Percentiles rank a stretch among this genome's conserved stretches.
Evolutionary conservation across 2,888 invertebrate species (phyloP).

Genomic region (Myopa tessellatipennis): DNA sequence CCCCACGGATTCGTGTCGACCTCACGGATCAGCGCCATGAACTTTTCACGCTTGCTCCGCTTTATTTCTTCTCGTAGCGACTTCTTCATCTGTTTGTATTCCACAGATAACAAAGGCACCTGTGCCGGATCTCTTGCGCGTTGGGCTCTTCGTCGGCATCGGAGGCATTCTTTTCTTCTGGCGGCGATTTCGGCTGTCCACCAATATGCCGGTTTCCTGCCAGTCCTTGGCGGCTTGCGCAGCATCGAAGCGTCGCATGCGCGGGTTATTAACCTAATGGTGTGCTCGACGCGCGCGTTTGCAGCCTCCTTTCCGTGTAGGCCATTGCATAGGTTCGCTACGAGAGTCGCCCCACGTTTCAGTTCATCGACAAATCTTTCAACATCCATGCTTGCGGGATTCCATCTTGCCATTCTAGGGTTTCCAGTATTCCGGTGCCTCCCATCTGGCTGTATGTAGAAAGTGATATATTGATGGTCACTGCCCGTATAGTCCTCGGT

Average conservation of each 20-base stretch:
- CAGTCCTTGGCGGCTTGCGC: neutral
- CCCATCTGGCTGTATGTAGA: neutral
- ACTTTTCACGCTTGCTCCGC: no score
- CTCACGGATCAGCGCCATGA: neutral
- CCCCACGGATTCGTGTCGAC: neutral
- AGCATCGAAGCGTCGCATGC: neutral
- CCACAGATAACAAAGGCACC: no score
- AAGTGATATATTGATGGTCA: neutral
- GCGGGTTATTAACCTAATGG: neutral
- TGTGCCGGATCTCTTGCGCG: neutral
- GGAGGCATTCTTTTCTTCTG: neutral
- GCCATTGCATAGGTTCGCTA: neutral
- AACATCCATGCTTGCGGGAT: neutral
- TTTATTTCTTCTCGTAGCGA: no score
- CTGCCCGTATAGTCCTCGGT: neutral
- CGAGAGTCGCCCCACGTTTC: neutral
- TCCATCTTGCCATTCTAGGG: neutral
- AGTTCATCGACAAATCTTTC: neutral
- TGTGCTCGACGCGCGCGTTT: neutral
- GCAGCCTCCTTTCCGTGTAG: neutral
- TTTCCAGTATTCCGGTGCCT: neutral
- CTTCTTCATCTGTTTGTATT: no score
- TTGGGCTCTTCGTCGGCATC: neutral
- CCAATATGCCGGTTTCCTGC: neutral
- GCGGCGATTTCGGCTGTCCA: neutral